Evolutionary conservation across 2,113 vertebrate species (phyloP).

Genomic region (Nothocercus nigrocapillus): DNA sequence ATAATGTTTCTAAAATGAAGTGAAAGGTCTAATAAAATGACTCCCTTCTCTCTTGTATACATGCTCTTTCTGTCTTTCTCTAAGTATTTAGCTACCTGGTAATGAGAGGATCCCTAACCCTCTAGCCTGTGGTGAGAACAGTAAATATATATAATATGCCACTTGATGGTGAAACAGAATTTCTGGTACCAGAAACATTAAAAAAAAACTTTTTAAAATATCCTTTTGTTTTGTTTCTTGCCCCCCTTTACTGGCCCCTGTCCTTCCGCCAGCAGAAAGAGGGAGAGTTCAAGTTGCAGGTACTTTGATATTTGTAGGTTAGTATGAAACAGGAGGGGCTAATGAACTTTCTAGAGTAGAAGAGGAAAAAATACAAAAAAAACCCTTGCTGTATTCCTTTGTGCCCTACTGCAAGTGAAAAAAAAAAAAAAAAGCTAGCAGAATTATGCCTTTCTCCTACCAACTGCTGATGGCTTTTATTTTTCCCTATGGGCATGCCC

Average conservation of each 20-base stretch:
- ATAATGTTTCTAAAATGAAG: neutral
- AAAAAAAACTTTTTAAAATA: neutral
- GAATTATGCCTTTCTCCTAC: neutral
- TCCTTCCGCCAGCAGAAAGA: neutral
- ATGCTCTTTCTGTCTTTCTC: neutral
- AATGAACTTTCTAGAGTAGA: neutral
- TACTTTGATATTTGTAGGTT: neutral
- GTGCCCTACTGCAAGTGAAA: neutral
- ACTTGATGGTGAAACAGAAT: neutral
- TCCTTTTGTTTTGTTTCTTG: neutral
- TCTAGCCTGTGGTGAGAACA: neutral
- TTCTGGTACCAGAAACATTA: neutral
- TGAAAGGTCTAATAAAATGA: rapidly evolving
- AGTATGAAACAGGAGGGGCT: neutral
- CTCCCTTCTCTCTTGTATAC: neutral
- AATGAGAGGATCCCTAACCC: neutral
- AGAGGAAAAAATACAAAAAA: neutral
- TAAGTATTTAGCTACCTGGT: neutral
- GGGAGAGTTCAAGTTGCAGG: neutral
- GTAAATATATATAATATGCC: neutral
- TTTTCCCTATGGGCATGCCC: neutral
- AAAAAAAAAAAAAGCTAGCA: neutral
- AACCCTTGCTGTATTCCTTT: neutral
- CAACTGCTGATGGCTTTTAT: neutral
- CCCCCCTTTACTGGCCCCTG: neutral